A percentile compares a stretch with the other conserved stretches of the same genome.
These are phyloP conservation scores for Embidobia sp. DNA, from an alignment of 2,888 invertebrate species.

Conservation along the genomic window DNA sequence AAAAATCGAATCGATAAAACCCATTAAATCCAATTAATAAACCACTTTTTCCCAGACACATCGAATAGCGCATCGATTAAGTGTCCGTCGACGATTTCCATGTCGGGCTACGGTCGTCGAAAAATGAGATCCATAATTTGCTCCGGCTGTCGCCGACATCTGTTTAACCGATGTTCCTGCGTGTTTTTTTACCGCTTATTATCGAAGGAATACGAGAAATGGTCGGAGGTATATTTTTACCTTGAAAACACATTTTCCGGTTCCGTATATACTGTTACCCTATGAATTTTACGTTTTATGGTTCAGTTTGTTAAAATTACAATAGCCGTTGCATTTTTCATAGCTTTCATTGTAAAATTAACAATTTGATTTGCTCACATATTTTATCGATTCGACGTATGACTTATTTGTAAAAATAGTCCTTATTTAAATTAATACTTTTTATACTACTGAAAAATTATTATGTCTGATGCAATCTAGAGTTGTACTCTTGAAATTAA, in stretches of 20 bases:
- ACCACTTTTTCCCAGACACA: not conserved
- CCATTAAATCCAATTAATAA: constrained; percentile 18
- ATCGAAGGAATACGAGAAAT: constrained; percentile 15
- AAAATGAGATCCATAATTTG: constrained; percentile 46
- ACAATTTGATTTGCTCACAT: too few species aligned
- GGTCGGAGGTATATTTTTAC: too few species aligned
- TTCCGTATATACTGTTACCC: too few species aligned
- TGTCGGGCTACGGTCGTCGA: constrained; percentile 6
- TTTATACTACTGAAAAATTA: not conserved
- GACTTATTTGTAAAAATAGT: constrained; percentile 8
- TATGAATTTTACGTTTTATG: too few species aligned
- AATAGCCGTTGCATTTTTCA: too few species aligned
- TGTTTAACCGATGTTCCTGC: constrained; percentile 22
- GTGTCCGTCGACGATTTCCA: constrained; percentile 24
- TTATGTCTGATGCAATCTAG: too few species aligned
- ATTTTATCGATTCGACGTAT: too few species aligned
- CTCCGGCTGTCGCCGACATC: constrained; percentile 31
- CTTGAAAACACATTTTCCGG: too few species aligned
- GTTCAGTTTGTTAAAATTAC: too few species aligned
- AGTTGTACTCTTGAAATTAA: too few species aligned
- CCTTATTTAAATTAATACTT: too few species aligned
- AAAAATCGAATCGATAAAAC: constrained; percentile 10
- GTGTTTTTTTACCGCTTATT: constrained; percentile 35
- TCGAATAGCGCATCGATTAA: constrained; percentile 46
- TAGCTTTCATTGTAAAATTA: too few species aligned